Evolutionary conservation across 2,888 invertebrate species (phyloP).

Genomic region (Drosophila mettleri): DNA sequence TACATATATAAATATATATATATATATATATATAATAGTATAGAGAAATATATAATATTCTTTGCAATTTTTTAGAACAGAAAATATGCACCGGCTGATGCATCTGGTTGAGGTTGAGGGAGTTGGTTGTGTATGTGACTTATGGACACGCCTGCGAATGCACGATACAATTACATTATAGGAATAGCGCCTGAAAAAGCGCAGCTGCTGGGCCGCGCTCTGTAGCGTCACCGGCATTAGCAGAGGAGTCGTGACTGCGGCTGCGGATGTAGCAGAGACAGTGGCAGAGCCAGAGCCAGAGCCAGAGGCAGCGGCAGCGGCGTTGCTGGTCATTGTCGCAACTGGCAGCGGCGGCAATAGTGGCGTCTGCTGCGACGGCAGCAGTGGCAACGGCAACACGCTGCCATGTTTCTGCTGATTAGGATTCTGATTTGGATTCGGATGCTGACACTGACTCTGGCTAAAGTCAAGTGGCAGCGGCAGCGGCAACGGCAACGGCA

Average conservation of each 20-base stretch:
- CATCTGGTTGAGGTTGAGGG: constrained; percentile 2
- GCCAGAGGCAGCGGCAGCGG: constrained; percentile 8
- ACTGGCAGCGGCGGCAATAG: constrained; percentile 17
- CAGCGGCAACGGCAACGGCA: constrained; percentile 59
- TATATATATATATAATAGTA: not conserved
- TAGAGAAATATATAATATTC: constrained; percentile 2
- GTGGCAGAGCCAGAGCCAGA: constrained; percentile 10
- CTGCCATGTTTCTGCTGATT: constrained; percentile 33
- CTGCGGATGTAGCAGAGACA: constrained; percentile 15
- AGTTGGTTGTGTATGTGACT: constrained; percentile 23
- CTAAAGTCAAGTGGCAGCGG: constrained; percentile 66
- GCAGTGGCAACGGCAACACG: constrained; percentile 20
- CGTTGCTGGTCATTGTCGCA: constrained; percentile 34
- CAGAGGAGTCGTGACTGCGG: constrained; percentile 58
- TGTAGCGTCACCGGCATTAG: constrained; percentile 76
- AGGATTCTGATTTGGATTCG: constrained; percentile 17
- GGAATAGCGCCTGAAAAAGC: constrained; percentile 83
- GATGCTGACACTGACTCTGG: constrained; percentile 34
- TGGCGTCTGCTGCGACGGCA: constrained; percentile 4
- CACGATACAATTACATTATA: constrained; percentile 84
- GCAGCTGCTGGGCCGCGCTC: constrained; percentile 83
- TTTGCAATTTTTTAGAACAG: constrained; percentile 30
- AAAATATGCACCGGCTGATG: constrained; percentile 25
- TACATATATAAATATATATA: not conserved
- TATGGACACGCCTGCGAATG: constrained; percentile 63